Conservation (phyloP, 2,797 vertebrate genomes). For the Syndactyla subalaris region DNA sequence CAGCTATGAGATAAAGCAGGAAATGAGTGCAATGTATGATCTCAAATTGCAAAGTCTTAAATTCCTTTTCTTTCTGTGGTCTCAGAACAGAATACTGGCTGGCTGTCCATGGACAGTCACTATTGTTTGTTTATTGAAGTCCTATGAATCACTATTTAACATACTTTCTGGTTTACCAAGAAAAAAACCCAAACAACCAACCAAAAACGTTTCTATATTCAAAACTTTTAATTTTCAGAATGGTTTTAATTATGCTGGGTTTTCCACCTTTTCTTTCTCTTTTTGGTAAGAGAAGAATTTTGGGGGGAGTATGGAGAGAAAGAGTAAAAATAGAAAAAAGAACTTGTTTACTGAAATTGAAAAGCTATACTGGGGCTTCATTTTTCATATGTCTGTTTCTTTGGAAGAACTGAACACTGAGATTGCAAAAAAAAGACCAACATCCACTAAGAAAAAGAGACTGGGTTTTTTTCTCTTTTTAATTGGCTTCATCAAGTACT, state of each 20-base stretch:
- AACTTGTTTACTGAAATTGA: neutral
- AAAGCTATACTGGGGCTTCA: neutral
- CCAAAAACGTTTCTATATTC: neutral
- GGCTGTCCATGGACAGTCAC: no score
- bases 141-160: neutral
- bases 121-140: neutral
- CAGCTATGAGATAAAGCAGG: neutral
- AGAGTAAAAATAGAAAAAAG: neutral
- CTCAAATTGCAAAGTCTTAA: neutral
- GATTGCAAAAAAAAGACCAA: neutral
- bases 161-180: neutral
- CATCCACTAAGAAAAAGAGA: neutral
- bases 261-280: neutral
- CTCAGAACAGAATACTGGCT: neutral
- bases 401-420: neutral
- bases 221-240: neutral
- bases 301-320: neutral
- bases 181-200: no score
- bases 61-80: neutral
- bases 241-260: neutral
- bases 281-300: neutral
- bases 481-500: neutral
- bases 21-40: neutral
- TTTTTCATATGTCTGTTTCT: constrained; percentile 5
- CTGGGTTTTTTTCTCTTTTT: neutral